These are phyloP conservation scores for Palaemon carinicauda DNA, from an alignment of 1,140 invertebrate genomes.

Conservation along the genomic window DNA sequence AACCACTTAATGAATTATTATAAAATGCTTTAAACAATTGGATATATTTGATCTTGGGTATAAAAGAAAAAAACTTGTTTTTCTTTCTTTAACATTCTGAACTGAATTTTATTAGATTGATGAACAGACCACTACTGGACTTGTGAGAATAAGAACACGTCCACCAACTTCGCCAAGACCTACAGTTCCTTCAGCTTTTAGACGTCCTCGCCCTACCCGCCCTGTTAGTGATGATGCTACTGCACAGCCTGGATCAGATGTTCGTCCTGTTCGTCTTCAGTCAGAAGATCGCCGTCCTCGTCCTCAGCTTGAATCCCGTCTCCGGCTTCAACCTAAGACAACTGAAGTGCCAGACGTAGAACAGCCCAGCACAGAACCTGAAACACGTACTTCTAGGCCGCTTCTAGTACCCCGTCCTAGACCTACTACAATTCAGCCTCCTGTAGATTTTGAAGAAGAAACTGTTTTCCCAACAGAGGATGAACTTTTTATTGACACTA, in stretches of 20 bases:
- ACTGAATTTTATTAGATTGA: neutral
- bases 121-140: neutral
- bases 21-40: no score
- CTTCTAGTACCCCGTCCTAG: neutral
- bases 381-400: neutral
- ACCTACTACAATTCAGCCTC: neutral
- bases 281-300: neutral
- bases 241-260: no score
- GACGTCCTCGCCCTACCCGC: neutral
- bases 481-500: conserved; percentile 26
- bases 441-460: neutral
- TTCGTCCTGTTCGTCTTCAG: no score
- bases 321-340: neutral
- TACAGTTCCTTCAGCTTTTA: neutral
- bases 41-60: no score
- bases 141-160: neutral
- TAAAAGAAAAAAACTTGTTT: neutral
- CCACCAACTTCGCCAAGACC: neutral
- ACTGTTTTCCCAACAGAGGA: neutral
- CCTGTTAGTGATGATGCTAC: neutral
- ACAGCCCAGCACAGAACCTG: neutral
- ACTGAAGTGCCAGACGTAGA: neutral
- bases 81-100: no score
- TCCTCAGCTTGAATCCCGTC: neutral
- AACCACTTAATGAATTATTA: no score